phyloP scores from a whole-genome alignment of 2,888 invertebrate genomes.

The Lingula anatina region DNA sequence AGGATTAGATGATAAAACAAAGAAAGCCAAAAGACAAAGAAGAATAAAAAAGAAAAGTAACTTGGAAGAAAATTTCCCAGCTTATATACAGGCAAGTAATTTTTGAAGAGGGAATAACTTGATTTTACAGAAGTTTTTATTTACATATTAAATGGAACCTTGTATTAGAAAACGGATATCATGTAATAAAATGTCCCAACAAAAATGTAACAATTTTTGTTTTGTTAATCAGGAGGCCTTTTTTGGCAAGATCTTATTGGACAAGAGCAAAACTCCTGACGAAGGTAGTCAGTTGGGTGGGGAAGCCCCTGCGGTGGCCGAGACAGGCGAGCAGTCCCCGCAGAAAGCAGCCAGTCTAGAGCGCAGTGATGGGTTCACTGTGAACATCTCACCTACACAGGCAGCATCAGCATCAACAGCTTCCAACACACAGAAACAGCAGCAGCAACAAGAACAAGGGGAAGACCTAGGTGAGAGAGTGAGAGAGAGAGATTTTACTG shows the following conservation, averaged over 20 bases:
- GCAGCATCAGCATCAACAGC: slow-evolving; percentile 1
- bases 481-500: too few relatives aligned
- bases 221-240: slow-evolving; percentile 98
- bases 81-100: slow-evolving; percentile 62
- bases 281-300: too few relatives aligned
- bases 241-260: slow-evolving; percentile 84
- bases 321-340: slow-evolving; percentile 8
- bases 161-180: too few relatives aligned
- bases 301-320: slow-evolving; percentile 21
- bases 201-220: too few relatives aligned
- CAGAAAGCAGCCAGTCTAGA: slow-evolving; percentile 17
- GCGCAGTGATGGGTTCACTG: too few relatives aligned
- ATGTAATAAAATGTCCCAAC: too few relatives aligned
- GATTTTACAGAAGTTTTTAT: too few relatives aligned
- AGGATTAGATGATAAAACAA: neutral
- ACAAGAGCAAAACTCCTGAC: slow-evolving; percentile 56
- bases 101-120: too few relatives aligned
- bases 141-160: too few relatives aligned
- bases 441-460: too few relatives aligned
- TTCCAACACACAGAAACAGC: too few relatives aligned
- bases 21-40: slow-evolving; percentile 60
- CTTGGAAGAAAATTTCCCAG: slow-evolving; percentile 86
- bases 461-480: too few relatives aligned
- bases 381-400: neutral
- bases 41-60: slow-evolving; percentile 68